Conservation (phyloP, 2,113 vertebrate genomes). For the Mormyrus iriodes region DNA sequence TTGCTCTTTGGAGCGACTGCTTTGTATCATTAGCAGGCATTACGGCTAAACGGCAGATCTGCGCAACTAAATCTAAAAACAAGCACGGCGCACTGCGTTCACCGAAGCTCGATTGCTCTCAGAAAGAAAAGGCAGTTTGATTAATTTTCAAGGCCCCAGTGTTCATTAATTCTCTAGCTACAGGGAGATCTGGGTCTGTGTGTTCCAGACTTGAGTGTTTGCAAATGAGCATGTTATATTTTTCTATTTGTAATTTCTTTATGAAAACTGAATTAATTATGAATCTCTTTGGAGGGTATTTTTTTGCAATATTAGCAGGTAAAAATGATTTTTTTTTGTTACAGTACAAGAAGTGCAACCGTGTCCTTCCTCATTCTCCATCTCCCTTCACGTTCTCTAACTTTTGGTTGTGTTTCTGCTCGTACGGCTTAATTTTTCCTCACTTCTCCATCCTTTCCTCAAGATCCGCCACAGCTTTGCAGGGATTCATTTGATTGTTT, state of each 20-base stretch:
- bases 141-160: background rate
- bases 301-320: background rate
- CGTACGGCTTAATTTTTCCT: background rate
- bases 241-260: constrained; percentile 8
- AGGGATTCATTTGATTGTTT: background rate
- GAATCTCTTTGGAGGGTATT: background rate
- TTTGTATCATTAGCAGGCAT: background rate
- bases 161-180: constrained; percentile 13
- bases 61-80: background rate
- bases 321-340: background rate
- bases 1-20: background rate
- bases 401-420: background rate
- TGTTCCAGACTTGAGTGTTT: background rate
- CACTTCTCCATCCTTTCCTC: background rate
- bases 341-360: background rate
- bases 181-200: background rate
- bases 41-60: background rate
- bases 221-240: background rate
- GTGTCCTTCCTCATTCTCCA: background rate
- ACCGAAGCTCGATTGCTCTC: background rate
- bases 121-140: background rate
- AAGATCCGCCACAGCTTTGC: background rate
- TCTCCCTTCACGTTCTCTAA: background rate
- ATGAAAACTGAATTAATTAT: background rate
- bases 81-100: background rate